A percentile compares a stretch with the other conserved stretches of the same genome.
Evolutionary conservation across 1,140 invertebrate genomes (phyloP).

Genomic region (Bombus balteatus): DNA sequence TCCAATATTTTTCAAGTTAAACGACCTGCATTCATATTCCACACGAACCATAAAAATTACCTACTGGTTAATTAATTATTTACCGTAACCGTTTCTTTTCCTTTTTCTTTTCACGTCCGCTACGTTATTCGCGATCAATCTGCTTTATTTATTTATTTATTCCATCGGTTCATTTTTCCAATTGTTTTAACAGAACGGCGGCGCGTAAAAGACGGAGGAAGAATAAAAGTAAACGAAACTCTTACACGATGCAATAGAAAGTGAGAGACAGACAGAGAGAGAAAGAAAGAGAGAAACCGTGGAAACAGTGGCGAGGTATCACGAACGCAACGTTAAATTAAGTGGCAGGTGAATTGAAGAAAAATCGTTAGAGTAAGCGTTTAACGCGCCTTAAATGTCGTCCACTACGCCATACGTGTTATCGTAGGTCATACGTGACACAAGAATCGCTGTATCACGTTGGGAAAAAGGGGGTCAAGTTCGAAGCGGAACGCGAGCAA

Average conservation of each 20-base stretch:
- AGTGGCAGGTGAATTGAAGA: background rate
- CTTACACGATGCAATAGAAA: too few relatives aligned
- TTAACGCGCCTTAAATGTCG: conserved; percentile 6
- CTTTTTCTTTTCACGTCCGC: too few relatives aligned
- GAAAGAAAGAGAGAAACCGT: background rate
- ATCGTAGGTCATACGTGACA: conserved; percentile 39
- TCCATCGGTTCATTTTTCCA: too few relatives aligned
- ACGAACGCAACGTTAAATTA: background rate
- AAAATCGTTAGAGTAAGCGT: conserved; percentile 1
- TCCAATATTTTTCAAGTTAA: background rate
- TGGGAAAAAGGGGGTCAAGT: conserved; percentile 67
- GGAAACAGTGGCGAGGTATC: background rate
- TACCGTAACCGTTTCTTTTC: too few relatives aligned
- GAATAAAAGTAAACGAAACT: too few relatives aligned
- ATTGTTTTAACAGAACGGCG: too few relatives aligned
- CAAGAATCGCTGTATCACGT: conserved; percentile 36
- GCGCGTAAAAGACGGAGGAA: too few relatives aligned
- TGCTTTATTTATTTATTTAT: too few relatives aligned
- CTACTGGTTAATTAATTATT: background rate
- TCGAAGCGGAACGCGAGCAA: conserved; percentile 64
- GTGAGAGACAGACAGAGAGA: too few relatives aligned
- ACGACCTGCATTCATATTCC: too few relatives aligned
- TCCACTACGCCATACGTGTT: conserved; percentile 22
- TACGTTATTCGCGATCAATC: too few relatives aligned
- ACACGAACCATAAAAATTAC: background rate